Percentiles rank a stretch among this genome's conserved stretches.
Evolutionary conservation across 2,888 invertebrate genomes (phyloP).

Genomic region (Cephonodes hylas): DNA sequence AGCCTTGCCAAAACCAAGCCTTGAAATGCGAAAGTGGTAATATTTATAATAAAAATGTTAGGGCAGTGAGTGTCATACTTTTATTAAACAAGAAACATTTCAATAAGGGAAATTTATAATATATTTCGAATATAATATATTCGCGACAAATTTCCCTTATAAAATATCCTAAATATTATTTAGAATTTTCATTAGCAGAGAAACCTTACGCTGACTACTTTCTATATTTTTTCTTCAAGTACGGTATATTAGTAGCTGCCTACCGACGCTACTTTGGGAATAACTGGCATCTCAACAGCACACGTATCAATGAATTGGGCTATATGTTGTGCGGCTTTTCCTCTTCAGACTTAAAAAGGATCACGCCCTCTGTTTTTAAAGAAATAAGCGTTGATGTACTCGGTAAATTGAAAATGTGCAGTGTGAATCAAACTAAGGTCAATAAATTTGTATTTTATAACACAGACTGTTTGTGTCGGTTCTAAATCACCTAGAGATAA

Average conservation of each 20-base stretch:
- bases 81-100: no score
- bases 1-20: no score
- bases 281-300: constrained; percentile 55
- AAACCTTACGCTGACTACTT: no score
- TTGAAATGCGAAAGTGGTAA: background rate
- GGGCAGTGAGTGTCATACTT: no score
- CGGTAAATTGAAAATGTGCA: constrained; percentile 54
- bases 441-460: background rate
- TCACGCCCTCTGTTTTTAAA: constrained; percentile 54
- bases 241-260: constrained; percentile 62
- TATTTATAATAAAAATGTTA: background rate
- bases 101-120: no score
- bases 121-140: no score
- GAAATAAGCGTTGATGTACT: constrained; percentile 53
- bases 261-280: constrained; percentile 65
- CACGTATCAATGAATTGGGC: constrained; percentile 61
- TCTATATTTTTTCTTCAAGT: constrained; percentile 34
- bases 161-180: no score
- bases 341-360: constrained; percentile 50
- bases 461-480: no score
- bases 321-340: constrained; percentile 71
- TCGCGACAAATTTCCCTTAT: no score
- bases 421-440: constrained; percentile 57
- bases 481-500: no score
- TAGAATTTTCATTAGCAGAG: no score